Base-by-base conservation (phyloP, 2,797 vertebrate genomes). In the Scolopax bukidnonensis region DNA sequence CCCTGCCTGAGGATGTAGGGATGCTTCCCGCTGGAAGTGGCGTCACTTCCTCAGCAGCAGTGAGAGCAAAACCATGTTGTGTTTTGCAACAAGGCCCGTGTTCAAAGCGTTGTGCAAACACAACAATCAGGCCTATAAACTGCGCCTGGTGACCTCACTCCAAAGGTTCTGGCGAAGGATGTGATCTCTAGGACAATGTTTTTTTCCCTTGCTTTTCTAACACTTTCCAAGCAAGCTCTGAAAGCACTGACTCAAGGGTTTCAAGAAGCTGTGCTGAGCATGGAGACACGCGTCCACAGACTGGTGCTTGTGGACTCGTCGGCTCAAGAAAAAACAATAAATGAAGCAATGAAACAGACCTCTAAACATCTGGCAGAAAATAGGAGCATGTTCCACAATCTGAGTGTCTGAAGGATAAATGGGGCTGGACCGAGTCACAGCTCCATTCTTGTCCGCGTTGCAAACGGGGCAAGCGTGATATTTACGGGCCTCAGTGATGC, bases 371-470 rank as follows among this genome's bases (percentile, higher is more conserved):
- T 97, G 95, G 94, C 0, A 6, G 84, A 70, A 94, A 93, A 89
- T 25, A 89, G 70, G 73, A 84, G 64, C 80, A 16, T 90, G 91
- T 94, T 90, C 85, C 83, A 68, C 81, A n/a, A 59, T 56, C 88
- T 53, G 88, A 71, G 84, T 77, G 84, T 94, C 88, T 95, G 96
- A 82, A 77, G 88, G 75, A 95, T 89, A 95, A 94, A 93, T 87
- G 86, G 70, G 81, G 80, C 93, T 95, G 91, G 91, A 93, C n/a
- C 1, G 1, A 94, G 59, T 38, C 86, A 70, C 41, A 56, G 79
- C 43, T 94, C 36, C 67, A 74, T 89, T 87, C 93, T 89, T 60
- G 83, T 87, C 77, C 3, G 6, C 1, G 0, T 48, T 30, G 59
- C 18, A 3, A 87, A 56, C 0, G 6, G 85, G 74, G 68, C 67